Percentiles rank a stretch among this genome's conserved stretches.
phyloP scores from a whole-genome alignment of 2,113 vertebrate species.

The Acrocephalus kingi region DNA sequence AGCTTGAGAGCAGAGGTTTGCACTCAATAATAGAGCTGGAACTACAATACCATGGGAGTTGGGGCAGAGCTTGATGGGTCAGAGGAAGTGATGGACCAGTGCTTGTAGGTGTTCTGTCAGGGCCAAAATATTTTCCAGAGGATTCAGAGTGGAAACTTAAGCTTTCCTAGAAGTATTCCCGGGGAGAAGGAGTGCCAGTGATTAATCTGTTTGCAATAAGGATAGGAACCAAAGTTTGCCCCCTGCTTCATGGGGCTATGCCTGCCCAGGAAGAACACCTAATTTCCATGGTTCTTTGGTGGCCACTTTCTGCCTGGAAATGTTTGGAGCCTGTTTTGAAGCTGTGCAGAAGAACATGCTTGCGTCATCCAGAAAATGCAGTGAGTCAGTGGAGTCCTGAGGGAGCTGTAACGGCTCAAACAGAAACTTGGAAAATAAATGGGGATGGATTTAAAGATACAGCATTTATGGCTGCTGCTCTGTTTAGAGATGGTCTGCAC shows the following conservation, averaged over 20 bases:
- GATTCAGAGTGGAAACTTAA: neutral
- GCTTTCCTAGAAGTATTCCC: neutral
- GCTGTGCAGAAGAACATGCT: slow-evolving; percentile 65
- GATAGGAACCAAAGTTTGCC: neutral
- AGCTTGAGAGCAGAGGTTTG: neutral
- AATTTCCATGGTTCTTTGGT: neutral
- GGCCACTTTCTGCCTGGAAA: slow-evolving; percentile 47
- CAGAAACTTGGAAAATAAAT: slow-evolving; percentile 67
- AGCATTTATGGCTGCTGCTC: slow-evolving; percentile 40
- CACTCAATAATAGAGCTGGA: neutral
- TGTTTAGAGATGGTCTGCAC: neutral
- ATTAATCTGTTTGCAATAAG: neutral
- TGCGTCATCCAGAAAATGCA: slow-evolving; percentile 75
- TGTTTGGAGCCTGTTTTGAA: slow-evolving; percentile 63
- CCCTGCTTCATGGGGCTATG: neutral
- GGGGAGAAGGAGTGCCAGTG: neutral
- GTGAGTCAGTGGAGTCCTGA: slow-evolving; percentile 71
- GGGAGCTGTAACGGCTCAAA: slow-evolving; percentile 69
- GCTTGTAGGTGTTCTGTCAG: neutral
- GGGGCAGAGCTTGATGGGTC: neutral
- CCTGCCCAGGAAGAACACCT: neutral
- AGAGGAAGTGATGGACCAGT: neutral
- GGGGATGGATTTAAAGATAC: slow-evolving; percentile 70
- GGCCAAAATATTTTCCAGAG: neutral
- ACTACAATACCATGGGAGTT: neutral